phyloP scores from a whole-genome alignment of 2,113 vertebrate species.

The Peromyscus polionotus region DNA sequence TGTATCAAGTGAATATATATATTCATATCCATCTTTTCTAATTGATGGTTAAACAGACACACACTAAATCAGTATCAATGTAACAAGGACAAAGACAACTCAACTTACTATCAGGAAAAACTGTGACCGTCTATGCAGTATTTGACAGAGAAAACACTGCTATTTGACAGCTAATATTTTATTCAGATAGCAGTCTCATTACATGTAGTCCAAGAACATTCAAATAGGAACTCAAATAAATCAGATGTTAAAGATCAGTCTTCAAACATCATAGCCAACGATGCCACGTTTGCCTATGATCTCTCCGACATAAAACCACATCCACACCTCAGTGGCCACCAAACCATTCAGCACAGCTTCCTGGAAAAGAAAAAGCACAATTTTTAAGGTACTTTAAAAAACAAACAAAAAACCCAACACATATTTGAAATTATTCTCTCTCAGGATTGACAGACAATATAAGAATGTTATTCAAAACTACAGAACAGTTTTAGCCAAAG shows the following conservation, averaged over 20 bases:
- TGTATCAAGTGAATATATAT: not conserved
- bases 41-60: not conserved
- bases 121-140: not conserved
- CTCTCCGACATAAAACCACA: constrained; percentile 99
- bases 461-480: not conserved
- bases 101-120: constrained; percentile 25
- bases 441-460: constrained; percentile 15
- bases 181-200: constrained; percentile 64
- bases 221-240: constrained; percentile 12
- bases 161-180: constrained; percentile 74
- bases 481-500: not conserved
- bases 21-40: constrained; percentile 9
- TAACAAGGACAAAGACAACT: constrained; percentile 14
- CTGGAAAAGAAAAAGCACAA: constrained; percentile 85
- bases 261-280: constrained; percentile 95
- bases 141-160: constrained; percentile 72
- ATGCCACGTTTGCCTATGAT: constrained; percentile 96
- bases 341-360: constrained; percentile 96
- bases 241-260: constrained; percentile 66
- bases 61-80: not conserved
- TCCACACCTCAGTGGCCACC: constrained; percentile 96
- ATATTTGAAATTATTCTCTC: constrained; percentile 42
- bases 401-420: not conserved
- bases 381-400: constrained; percentile 1
- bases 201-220: constrained; percentile 76